Evolutionary conservation across 2,113 vertebrate genomes (phyloP).

Genomic region (Paradoxurus hermaphroditus): DNA sequence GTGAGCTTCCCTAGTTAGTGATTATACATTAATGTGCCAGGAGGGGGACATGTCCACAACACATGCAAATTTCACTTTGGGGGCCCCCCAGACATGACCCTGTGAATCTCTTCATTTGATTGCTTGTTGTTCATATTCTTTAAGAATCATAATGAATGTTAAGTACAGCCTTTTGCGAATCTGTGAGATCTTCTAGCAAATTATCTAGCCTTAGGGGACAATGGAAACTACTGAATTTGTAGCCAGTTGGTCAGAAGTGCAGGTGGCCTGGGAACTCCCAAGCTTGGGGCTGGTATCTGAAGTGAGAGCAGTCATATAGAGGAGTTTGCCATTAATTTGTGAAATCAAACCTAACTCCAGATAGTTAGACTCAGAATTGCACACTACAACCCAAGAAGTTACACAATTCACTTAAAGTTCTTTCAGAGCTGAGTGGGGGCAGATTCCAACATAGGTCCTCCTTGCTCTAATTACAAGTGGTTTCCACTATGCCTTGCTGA

Average conservation of each 20-base stretch:
- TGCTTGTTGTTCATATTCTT: neutral
- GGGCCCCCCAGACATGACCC: neutral
- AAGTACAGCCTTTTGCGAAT: neutral
- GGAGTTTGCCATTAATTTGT: neutral
- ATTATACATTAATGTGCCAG: neutral
- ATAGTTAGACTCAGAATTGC: neutral
- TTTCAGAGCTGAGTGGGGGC: neutral
- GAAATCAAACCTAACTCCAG: neutral
- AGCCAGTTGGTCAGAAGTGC: neutral
- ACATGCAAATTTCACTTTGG: neutral
- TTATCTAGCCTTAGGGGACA: neutral
- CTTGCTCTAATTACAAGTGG: neutral
- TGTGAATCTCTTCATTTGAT: neutral
- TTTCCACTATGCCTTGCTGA: neutral
- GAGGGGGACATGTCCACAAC: neutral
- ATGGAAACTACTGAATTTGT: neutral
- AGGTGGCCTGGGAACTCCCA: neutral
- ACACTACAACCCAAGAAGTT: neutral
- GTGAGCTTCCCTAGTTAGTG: neutral
- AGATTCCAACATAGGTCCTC: neutral
- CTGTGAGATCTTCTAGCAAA: neutral
- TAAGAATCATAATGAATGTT: neutral
- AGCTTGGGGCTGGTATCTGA: neutral
- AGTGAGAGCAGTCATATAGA: neutral
- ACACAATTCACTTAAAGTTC: neutral